Base-by-base conservation (phyloP, 1,140 invertebrate genomes). In the Lepidurus arcticus region DNA sequence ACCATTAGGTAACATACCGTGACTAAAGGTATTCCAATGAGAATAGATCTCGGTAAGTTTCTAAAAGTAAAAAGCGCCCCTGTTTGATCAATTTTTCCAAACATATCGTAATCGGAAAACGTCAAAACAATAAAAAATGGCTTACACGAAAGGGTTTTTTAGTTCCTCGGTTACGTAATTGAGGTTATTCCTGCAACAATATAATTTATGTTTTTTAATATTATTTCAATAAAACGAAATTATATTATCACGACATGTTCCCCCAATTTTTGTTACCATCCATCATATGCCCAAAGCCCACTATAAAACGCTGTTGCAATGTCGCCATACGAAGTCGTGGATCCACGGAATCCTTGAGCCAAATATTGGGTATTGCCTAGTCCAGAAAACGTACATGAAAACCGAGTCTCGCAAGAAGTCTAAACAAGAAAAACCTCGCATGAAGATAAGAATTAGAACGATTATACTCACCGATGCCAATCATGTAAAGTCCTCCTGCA, bases 131-230 rank as follows among this genome's bases (percentile, higher is more conserved):
- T 34, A 16, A 73, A 73, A 79, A 43, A 73, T 79, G 78, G 77
- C 88, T 88, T 88, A 95, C 92, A 92, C 95, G 84, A 94, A 95
- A 73, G 98, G 98, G 85, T 98, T 96, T 85, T 98, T 95, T 80
- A 99, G 94, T 88, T 99, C 98, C 87, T 99, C 98, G 73, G 98
- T 98, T 24, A 99, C 97, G 88, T 98, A 99, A 87, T 98, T 99
- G 74, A 98, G 88, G 86, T 98, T 98, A 86, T 98, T 99, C 86
- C 86, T 86, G 79, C 34, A 76, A 79, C 65, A 73, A 73, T n/a
- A 79, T 76, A 26, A 9, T 26, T 75, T 9, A 16, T n/a, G 24
- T n/a, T 11, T 42, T 73, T 13, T 42, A 34, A 34, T 34, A 34
- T 34, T 34, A 34, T 34, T 34, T 34, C 34, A 34, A 34, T 34